Percentiles rank a stretch among this genome's conserved stretches.
These are phyloP conservation scores for Rana temporaria DNA, from an alignment of 2,113 vertebrate genomes.

Conservation along the genomic window DNA sequence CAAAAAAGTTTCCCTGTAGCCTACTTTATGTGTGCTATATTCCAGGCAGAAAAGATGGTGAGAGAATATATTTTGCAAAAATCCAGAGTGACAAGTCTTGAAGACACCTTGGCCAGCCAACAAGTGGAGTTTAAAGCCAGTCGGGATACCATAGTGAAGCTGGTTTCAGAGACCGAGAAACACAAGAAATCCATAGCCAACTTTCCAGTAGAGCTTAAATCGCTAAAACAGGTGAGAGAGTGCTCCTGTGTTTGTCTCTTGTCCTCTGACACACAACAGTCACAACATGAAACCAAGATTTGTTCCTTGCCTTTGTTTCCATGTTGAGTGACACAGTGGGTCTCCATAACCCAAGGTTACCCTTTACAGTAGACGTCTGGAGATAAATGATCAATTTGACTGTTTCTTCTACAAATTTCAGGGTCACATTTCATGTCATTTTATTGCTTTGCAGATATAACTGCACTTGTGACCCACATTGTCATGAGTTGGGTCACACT, in stretches of 20 bases:
- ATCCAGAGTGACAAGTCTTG: slow-evolving; percentile 42
- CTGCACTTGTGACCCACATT: slow-evolving; percentile 33
- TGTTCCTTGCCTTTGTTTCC: slow-evolving; percentile 21
- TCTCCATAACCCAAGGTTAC: slow-evolving; percentile 36
- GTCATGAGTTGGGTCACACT: slow-evolving; percentile 13
- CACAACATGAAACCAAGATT: slow-evolving; percentile 30
- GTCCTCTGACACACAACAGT: background rate
- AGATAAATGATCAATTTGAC: slow-evolving; percentile 22
- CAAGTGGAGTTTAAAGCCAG: slow-evolving; percentile 62
- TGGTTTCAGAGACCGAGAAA: slow-evolving; percentile 54
- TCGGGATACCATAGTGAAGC: slow-evolving; percentile 47
- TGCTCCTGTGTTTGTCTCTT: slow-evolving; percentile 11
- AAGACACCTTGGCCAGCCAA: slow-evolving; percentile 56
- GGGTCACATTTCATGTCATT: slow-evolving; percentile 41
- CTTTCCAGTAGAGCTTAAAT: slow-evolving; percentile 30
- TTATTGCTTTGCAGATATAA: slow-evolving; percentile 9
- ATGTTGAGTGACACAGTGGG: slow-evolving; percentile 43
- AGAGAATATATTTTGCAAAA: slow-evolving; percentile 51
- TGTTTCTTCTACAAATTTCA: slow-evolving; percentile 41
- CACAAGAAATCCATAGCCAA: slow-evolving; percentile 33
- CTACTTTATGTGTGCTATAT: background rate
- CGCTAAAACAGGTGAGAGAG: slow-evolving; percentile 47
- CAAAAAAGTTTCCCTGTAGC: background rate
- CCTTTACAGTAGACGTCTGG: slow-evolving; percentile 22
- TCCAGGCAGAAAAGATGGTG: slow-evolving; percentile 33